Base-by-base conservation (phyloP, 2,113 vertebrate genomes). In the Cyanocitta stelleri region DNA sequence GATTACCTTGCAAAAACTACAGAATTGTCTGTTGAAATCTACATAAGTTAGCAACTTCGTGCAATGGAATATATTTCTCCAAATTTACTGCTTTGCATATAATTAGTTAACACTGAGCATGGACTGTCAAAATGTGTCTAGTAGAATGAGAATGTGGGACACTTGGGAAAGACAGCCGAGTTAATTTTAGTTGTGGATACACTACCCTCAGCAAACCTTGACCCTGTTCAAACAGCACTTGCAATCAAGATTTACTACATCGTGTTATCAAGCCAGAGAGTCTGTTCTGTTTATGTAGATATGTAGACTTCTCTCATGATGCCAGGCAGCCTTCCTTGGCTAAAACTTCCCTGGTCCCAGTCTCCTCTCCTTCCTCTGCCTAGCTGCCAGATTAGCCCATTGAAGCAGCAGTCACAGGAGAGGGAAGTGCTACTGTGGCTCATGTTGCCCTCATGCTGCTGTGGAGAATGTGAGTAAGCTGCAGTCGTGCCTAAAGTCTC, bases 21-120 rank as follows among this genome's bases (percentile, higher is more conserved):
- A 39, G 86, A 72, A 87, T 67, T 78, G 41, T 66, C 68, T 89
- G 61, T 23, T 72, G 76, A 90, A 92, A 89, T 84, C 64, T 81
- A 86, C n/a, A 78, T 55, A 81, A 91, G 68, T 85, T 88, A 86
- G 21, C 86, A 78, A 64, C 44, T 74, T 67, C 59, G 15, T 81
- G 82, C 69, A 92, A 81, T 61, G 21, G 35, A 88, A 93, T 86
- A 46, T 72, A 87, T 87, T 82, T 72, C 84, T 92, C 63, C 73
- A 90, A 91, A 81, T 86, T 39, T 91, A 75, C 27, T 89, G 39
- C 33, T 96, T 88, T 90, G 80, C 80, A 89, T 92, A 73, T 90
- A 84, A 85, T 87, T 92, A 88, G 83, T 81, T 90, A 92, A 87
- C 73, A 52, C 68, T 49, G 76, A 87, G 55, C 26, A 44, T 1